Evolutionary conservation across 2,113 vertebrate species (phyloP).

Genomic region (Natator depressus): DNA sequence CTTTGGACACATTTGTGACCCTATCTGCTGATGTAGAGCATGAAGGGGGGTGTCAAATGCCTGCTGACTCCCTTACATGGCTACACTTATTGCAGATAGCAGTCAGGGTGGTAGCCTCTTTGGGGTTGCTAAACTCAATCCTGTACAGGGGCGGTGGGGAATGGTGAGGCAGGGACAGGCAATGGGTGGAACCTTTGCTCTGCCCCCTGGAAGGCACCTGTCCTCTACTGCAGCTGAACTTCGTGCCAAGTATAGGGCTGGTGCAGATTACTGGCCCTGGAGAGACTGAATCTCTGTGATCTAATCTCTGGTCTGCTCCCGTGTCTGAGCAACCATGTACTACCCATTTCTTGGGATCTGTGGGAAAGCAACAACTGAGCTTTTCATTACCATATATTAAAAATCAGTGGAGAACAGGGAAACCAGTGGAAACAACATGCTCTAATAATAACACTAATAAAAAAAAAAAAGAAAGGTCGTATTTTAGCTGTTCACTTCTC

Average conservation of each 20-base stretch:
- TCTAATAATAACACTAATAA: neutral
- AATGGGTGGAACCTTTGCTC: rapidly evolving
- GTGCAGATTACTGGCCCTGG: neutral
- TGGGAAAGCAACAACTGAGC: neutral
- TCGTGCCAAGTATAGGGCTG: neutral
- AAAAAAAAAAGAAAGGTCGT: neutral
- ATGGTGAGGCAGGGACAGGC: neutral
- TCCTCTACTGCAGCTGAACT: neutral
- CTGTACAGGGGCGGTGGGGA: rapidly evolving
- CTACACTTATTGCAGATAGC: neutral
- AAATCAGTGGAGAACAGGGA: neutral
- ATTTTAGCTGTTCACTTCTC: neutral
- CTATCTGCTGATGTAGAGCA: neutral
- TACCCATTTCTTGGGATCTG: neutral
- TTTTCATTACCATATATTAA: neutral
- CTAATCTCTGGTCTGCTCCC: neutral
- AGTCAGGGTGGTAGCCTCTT: neutral
- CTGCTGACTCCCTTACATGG: neutral
- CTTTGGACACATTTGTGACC: neutral
- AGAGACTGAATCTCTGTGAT: neutral
- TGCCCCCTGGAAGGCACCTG: neutral
- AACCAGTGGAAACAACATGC: neutral
- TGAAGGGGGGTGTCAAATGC: neutral
- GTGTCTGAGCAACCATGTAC: neutral
- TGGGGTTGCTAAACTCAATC: rapidly evolving